These are phyloP conservation scores for Zingel zingel DNA, from an alignment of 2,113 vertebrate genomes.

Conservation along the genomic window DNA sequence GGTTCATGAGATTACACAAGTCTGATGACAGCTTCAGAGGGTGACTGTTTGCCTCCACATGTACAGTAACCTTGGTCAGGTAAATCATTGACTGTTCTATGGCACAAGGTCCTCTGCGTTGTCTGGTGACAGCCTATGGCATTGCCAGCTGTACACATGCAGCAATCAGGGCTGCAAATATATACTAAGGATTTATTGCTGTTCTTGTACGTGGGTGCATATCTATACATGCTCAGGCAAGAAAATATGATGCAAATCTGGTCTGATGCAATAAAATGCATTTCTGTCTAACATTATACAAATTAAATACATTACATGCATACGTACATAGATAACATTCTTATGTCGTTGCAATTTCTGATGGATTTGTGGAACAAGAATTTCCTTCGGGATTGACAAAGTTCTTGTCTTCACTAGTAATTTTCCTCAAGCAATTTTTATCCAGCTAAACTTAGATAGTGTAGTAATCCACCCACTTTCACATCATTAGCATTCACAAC, in stretches of 20 bases:
- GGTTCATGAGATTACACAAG: conserved; percentile 36
- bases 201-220: neutral
- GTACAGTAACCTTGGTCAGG: conserved; percentile 67
- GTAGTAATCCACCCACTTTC: neutral
- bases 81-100: conserved; percentile 69
- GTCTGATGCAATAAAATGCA: neutral
- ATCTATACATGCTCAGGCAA: neutral
- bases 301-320: neutral
- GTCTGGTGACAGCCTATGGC: conserved; percentile 41
- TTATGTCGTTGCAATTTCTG: too few relatives aligned
- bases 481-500: conserved; percentile 9
- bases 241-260: neutral
- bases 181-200: neutral
- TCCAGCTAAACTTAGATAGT: neutral
- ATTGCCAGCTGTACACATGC: neutral
- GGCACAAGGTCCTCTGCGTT: conserved; percentile 60
- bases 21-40: conserved; percentile 63
- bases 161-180: neutral
- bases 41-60: conserved; percentile 64
- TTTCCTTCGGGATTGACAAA: too few relatives aligned
- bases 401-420: too few relatives aligned
- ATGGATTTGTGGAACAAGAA: too few relatives aligned
- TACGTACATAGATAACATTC: too few relatives aligned
- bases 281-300: too few relatives aligned
- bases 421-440: neutral